Percentiles rank a stretch among this genome's conserved stretches.
Evolutionary conservation across 2,888 invertebrate species (phyloP).

Genomic region (Hirtodrosophila cameraria): DNA sequence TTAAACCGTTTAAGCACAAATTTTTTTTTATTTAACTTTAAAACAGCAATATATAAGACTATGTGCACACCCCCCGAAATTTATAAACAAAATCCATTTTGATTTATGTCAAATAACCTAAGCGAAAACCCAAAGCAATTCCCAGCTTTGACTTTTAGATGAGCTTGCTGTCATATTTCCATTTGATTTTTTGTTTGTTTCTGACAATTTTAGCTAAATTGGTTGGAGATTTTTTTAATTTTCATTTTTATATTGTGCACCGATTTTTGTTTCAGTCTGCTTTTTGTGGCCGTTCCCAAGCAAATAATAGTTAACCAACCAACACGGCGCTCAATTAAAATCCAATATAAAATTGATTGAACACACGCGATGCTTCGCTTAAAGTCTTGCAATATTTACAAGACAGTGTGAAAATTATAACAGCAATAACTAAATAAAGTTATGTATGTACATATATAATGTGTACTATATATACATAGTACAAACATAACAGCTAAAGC

Average conservation of each 20-base stretch:
- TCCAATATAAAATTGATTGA: constrained; percentile 51
- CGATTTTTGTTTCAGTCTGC: not conserved
- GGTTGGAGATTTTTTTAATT: not conserved
- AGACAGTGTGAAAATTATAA: constrained; percentile 8
- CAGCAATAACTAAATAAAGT: not conserved
- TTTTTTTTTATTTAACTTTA: no score
- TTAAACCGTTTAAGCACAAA: no score
- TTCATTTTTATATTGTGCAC: not conserved
- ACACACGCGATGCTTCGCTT: constrained; percentile 17
- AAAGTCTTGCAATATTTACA: constrained; percentile 30
- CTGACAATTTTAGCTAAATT: constrained; percentile 9
- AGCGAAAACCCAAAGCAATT: not conserved
- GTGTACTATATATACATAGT: not conserved
- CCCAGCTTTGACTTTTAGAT: constrained; percentile 2
- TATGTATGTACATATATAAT: no score
- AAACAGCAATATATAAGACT: not conserved
- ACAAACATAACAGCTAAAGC: constrained; percentile 26
- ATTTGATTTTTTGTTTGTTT: constrained; percentile 1
- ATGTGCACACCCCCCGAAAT: no score
- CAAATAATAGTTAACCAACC: constrained; percentile 40
- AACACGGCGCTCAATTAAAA: constrained; percentile 51
- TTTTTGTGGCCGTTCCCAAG: constrained; percentile 24
- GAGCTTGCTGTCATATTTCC: constrained; percentile 1
- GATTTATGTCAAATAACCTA: not conserved
- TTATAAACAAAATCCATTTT: not conserved